Base-by-base conservation (phyloP, 2,113 vertebrate genomes). In the Cromileptes altivelis region DNA sequence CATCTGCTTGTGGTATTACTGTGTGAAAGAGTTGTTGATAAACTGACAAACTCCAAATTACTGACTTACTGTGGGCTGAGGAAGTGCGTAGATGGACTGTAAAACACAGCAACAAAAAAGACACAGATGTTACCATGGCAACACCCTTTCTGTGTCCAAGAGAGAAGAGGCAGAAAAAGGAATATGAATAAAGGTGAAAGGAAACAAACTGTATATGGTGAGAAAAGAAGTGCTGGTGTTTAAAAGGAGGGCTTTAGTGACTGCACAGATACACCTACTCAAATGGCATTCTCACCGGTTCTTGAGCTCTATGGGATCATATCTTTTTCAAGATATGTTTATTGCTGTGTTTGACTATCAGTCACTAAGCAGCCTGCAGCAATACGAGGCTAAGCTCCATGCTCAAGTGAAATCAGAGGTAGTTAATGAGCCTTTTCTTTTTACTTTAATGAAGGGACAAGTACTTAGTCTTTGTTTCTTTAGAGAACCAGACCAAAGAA, bases 91-190 rank as follows among this genome's bases (percentile, higher is more conserved):
- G 27, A 81, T 37, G 57, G 52, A 30, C 63, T 57, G 25, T 60
- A 42, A 72, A 52, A 58, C 27, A 49, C 4, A n/a, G 56, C 45
- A 70, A 13, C 14, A 45, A 71, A 78, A 62, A 65, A 3, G 63
- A 69, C 13, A 82, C 11, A 84, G 64, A 72, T 40, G 77, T 82
- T 85, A 17, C 64, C 72, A 55, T 71, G 65, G 83, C 5, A 89
- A 90, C 81, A 23, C 15, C 12, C 74, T 80, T 63, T 50, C 63
- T 57, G 18, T 56, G 56, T 30, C 42, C 60, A 81, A 25, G 13
- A 23, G 30, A 47, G 1, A 62, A 30, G 64, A 19, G 37, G 45
- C 10, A 23, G 19, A n/a, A 52, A 56, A 49, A 25, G 53, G 6
- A 30, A 81, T 18, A 78, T 67, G 15, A 73, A 71, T 21, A n/a